Evolutionary conservation across 2,113 vertebrate species (phyloP).

Genomic region (Mesitornis unicolor): DNA sequence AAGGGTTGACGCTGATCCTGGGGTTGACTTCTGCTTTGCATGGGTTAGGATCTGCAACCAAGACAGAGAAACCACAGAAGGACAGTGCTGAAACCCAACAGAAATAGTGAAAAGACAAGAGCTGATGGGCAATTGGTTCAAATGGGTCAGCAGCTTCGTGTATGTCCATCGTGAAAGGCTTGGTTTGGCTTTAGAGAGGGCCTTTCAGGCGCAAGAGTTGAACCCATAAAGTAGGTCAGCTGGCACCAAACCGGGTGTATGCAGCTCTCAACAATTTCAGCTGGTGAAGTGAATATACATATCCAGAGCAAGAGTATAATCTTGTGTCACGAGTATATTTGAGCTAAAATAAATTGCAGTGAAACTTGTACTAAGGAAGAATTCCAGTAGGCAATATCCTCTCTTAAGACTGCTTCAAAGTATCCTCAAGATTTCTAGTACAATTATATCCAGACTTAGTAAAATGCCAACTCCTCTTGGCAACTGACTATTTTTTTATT

Average conservation of each 20-base stretch:
- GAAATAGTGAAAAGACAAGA: neutral
- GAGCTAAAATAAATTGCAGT: slow-evolving; percentile 50
- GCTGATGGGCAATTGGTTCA: neutral
- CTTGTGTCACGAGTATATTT: slow-evolving; percentile 25
- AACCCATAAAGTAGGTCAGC: neutral
- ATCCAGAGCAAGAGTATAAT: slow-evolving; percentile 16
- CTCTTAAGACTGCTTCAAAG: slow-evolving; percentile 59
- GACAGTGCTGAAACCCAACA: neutral
- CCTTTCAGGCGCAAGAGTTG: neutral
- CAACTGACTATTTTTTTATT: slow-evolving; percentile 20
- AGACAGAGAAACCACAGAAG: neutral
- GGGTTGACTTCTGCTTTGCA: neutral
- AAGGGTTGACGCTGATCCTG: neutral
- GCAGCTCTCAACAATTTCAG: neutral
- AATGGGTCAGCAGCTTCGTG: accelerated
- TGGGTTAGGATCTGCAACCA: neutral
- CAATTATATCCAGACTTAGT: slow-evolving; percentile 55
- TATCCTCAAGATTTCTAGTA: slow-evolving; percentile 47
- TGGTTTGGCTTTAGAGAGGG: neutral
- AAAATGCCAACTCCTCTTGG: slow-evolving; percentile 46
- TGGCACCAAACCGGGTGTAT: neutral
- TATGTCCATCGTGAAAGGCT: neutral
- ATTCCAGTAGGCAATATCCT: slow-evolving; percentile 41
- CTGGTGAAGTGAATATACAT: slow-evolving; percentile 25
- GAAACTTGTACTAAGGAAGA: slow-evolving; percentile 31